Evolutionary conservation across 1,140 invertebrate species (phyloP).

Genomic region (Brachionus manjavacas): DNA sequence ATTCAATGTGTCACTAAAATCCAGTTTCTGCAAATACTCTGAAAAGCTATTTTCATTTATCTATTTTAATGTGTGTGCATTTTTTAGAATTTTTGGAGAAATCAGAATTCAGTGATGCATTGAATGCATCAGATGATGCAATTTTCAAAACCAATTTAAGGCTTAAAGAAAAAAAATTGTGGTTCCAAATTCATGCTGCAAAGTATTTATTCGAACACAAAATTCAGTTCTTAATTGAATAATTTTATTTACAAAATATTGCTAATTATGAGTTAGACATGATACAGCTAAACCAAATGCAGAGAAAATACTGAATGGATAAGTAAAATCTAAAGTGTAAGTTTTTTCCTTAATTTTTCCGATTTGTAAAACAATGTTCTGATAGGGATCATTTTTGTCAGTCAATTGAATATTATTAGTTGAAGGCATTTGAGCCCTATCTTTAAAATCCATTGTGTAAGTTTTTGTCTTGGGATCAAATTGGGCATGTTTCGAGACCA

Average conservation of each 20-base stretch:
- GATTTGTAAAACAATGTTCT: constrained; percentile 16
- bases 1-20: too few relatives aligned
- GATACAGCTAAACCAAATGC: constrained; percentile 34
- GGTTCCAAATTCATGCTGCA: too few relatives aligned
- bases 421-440: not conserved
- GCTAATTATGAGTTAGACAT: constrained; percentile 7
- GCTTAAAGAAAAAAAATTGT: too few relatives aligned
- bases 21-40: too few relatives aligned
- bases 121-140: too few relatives aligned
- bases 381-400: not conserved
- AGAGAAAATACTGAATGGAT: constrained; percentile 31
- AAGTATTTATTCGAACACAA: too few relatives aligned
- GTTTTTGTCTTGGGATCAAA: constrained; percentile 30
- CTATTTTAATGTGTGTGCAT: too few relatives aligned
- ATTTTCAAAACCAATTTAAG: too few relatives aligned
- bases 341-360: constrained; percentile 1
- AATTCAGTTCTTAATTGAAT: not conserved
- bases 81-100: too few relatives aligned
- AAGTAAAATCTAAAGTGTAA: constrained; percentile 17
- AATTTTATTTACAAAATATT: not conserved
- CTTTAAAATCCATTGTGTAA: constrained; percentile 5
- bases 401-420: constrained; percentile 29
- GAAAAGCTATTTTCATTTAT: too few relatives aligned
- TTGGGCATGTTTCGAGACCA: not conserved
- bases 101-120: too few relatives aligned